phyloP scores from a whole-genome alignment of 2,113 vertebrate genomes.

The Heterochromis multidens region DNA sequence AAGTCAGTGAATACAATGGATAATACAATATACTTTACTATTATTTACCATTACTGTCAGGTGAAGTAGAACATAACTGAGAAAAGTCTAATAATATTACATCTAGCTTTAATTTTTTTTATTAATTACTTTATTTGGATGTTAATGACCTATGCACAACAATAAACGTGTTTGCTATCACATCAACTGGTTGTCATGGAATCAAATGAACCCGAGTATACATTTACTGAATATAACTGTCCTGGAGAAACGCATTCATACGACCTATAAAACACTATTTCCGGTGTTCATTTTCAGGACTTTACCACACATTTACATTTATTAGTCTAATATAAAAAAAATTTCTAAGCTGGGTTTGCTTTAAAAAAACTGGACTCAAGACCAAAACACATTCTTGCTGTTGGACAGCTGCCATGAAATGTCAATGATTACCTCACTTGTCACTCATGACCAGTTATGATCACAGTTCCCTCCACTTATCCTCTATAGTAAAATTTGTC shows the following conservation, averaged over 20 bases:
- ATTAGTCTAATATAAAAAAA: background rate
- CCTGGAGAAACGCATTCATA: accelerated
- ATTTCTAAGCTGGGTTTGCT: background rate
- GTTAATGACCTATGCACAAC: background rate
- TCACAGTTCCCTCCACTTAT: background rate
- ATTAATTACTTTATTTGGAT: background rate
- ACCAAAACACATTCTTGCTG: background rate
- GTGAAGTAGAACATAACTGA: too few species aligned
- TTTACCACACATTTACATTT: background rate
- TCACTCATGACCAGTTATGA: background rate
- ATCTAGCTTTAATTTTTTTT: background rate
- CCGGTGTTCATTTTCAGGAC: background rate
- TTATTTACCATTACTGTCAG: too few species aligned
- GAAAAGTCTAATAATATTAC: too few species aligned
- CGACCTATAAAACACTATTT: background rate
- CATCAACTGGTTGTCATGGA: background rate
- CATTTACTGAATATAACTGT: background rate
- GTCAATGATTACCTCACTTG: background rate
- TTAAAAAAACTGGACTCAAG: background rate
- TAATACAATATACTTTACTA: too few species aligned
- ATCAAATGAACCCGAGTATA: background rate
- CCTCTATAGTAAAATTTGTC: background rate
- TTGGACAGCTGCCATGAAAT: background rate
- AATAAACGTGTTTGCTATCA: background rate
- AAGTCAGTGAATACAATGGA: background rate